Evolutionary conservation across 1,140 invertebrate species (phyloP).

Genomic region (Araneus ventricosus): DNA sequence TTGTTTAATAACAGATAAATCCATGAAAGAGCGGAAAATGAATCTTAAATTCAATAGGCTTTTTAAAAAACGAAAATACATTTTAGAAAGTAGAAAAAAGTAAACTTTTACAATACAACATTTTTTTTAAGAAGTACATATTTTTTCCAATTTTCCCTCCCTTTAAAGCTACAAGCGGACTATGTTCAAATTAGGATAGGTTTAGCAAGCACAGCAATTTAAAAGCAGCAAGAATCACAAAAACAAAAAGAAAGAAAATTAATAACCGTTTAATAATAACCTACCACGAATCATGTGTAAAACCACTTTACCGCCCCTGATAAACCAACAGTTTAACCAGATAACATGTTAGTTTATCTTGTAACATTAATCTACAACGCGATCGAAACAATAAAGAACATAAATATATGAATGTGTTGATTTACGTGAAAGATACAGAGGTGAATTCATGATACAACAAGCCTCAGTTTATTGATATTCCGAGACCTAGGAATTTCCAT

Average conservation of each 20-base stretch:
- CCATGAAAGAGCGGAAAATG: neutral
- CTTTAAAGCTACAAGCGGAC: too few species aligned
- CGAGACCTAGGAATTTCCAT: neutral
- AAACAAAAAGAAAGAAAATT: neutral
- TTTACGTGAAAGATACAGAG: constrained; percentile 21
- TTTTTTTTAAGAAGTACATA: too few species aligned
- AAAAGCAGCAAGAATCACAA: too few species aligned
- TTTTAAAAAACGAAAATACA: neutral
- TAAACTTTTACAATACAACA: too few species aligned
- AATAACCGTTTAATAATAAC: neutral
- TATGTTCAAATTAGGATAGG: too few species aligned
- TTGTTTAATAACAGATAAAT: too few species aligned
- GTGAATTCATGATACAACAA: constrained; percentile 15
- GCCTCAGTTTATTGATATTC: constrained; percentile 10
- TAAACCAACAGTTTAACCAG: constrained; percentile 25
- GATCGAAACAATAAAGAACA: constrained; percentile 14
- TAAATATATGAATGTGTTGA: constrained; percentile 18
- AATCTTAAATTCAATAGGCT: neutral
- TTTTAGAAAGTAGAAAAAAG: neutral
- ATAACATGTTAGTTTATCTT: constrained; percentile 15
- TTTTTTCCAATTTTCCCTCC: too few species aligned
- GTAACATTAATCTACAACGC: constrained; percentile 21
- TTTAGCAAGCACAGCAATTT: too few species aligned
- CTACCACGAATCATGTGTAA: neutral
- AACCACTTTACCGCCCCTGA: neutral